phyloP scores from a whole-genome alignment of 2,888 invertebrate genomes.

The Tromatobia lineatoria region DNA sequence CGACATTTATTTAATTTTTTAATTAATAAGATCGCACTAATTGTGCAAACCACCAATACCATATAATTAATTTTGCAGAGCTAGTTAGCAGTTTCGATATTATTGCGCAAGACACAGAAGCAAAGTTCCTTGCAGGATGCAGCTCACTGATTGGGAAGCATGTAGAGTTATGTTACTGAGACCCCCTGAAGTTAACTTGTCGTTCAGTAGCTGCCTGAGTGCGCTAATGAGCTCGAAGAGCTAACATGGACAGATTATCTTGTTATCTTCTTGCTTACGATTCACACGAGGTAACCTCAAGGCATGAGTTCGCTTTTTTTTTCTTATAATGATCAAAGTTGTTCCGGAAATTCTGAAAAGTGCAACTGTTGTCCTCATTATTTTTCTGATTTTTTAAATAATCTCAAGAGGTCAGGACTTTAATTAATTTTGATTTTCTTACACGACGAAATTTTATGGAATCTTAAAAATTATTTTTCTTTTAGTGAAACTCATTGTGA shows the following conservation, averaged over 20 bases:
- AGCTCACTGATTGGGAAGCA: constrained; percentile 31
- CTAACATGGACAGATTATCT: neutral
- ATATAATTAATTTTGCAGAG: neutral
- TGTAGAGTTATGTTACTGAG: constrained; percentile 14
- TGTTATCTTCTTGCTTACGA: neutral
- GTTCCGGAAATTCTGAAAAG: too few species aligned
- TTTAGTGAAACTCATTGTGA: too few species aligned
- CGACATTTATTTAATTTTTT: neutral
- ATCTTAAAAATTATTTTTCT: too few species aligned
- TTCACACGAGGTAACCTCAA: neutral
- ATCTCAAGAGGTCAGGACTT: too few species aligned
- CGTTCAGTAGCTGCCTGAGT: constrained; percentile 16
- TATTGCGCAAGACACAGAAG: constrained; percentile 14
- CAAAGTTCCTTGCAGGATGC: constrained; percentile 9
- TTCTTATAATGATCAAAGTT: too few species aligned
- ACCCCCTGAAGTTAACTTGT: constrained; percentile 35
- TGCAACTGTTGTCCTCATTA: too few species aligned
- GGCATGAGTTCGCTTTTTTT: neutral
- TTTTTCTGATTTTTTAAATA: too few species aligned
- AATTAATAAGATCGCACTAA: neutral
- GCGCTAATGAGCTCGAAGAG: constrained; percentile 39
- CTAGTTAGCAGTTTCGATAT: constrained; percentile 22
- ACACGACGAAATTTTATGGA: too few species aligned
- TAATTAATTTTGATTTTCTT: too few species aligned
- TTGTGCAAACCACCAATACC: neutral